Percentiles rank a stretch among this genome's conserved stretches.
Evolutionary conservation across 2,888 invertebrate genomes (phyloP).

Genomic region (Scaptomyza flava): DNA sequence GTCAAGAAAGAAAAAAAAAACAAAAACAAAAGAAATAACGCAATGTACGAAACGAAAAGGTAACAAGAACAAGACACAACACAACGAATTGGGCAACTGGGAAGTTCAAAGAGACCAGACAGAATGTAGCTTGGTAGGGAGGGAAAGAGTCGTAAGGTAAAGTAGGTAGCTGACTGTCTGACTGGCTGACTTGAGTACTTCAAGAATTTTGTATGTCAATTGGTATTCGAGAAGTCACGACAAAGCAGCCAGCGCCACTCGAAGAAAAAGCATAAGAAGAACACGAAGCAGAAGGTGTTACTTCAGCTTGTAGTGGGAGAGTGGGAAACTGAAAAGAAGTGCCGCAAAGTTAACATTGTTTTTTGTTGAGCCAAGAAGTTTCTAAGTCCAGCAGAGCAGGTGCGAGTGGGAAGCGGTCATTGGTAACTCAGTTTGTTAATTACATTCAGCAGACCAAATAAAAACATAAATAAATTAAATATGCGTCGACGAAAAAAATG

Average conservation of each 20-base stretch:
- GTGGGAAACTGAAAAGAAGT: slow-evolving; percentile 14
- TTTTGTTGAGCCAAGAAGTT: slow-evolving; percentile 34
- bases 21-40: slow-evolving; percentile 22
- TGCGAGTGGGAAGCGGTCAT: neutral
- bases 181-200: slow-evolving; percentile 41
- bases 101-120: slow-evolving; percentile 15
- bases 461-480: slow-evolving; percentile 15
- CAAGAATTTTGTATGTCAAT: slow-evolving; percentile 77
- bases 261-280: slow-evolving; percentile 4
- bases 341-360: slow-evolving; percentile 54
- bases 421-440: slow-evolving; percentile 55
- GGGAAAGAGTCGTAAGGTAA: slow-evolving; percentile 2
- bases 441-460: slow-evolving; percentile 48
- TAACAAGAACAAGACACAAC: slow-evolving; percentile 28
- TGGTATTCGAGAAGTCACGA: slow-evolving; percentile 76
- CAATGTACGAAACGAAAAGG: slow-evolving; percentile 16
- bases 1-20: slow-evolving; percentile 13
- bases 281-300: slow-evolving; percentile 22
- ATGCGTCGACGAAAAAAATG: slow-evolving; percentile 21
- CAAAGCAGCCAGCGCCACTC: slow-evolving; percentile 37
- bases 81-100: slow-evolving; percentile 42
- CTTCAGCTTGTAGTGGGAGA: slow-evolving; percentile 18
- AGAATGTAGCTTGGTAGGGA: neutral
- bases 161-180: slow-evolving; percentile 23
- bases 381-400: slow-evolving; percentile 16